Evolutionary conservation across 2,797 vertebrate species (phyloP), one percentile per base, ranked within the genome.

Genomic region (Adelosebastes latens): DNA sequence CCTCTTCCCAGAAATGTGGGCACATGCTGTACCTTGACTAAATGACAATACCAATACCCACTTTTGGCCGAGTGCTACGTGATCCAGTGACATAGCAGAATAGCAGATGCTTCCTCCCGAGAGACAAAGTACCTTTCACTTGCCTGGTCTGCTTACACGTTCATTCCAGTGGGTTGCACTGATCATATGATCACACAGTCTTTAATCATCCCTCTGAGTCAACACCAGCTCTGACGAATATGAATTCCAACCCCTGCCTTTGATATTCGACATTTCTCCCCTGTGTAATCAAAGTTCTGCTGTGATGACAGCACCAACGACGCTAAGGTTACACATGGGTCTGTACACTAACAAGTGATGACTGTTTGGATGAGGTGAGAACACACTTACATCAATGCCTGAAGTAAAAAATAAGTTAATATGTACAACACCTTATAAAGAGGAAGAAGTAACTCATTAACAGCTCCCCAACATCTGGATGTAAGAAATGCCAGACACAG

Each of bases 131-230:
- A 87, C 60, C 76, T 89, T 86, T 87, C 72, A 80, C 65, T 75
- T 5, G 63, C 36, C 46, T 70, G 75, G 24, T 62, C 81, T 73
- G 65, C 74, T 77, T 79, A 60, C 73, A 79, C 74, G 63, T 61
- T 83, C 53, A 60, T 58, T 83, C 32, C 72, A 75, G 36, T 31
- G 58, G 72, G 74, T 31, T 62, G 60, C 58, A 65, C 70, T 83
- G 79, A 88, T 88, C 77, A 87, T 86, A 87, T 87, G 82, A 78
- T 80, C 75, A 66, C 76, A 71, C 18, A 53, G 72, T 79, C 82
- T 84, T 84, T 80, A 89, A 90, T 92, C 86, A 89, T 77, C 75
- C 56, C 49, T 82, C 65, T 49, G 70, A 73, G 53, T 31, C 74
- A 36, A 70, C 74, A 86, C 68, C 59, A 80, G 55, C 16, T 71